phyloP scores from a whole-genome alignment of 1,140 invertebrate species.

The Ceratitis capitata region DNA sequence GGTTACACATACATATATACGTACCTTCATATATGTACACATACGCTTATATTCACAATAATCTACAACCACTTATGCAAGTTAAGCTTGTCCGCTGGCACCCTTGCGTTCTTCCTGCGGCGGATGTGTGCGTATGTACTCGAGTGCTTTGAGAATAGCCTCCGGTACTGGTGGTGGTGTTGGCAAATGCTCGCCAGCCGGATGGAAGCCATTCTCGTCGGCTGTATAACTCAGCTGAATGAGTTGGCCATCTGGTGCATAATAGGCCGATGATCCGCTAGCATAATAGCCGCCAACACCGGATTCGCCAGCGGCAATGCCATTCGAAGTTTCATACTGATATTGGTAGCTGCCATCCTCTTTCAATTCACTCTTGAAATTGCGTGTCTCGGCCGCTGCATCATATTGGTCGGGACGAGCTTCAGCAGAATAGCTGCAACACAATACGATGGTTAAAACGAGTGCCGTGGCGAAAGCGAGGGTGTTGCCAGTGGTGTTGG shows the following conservation, averaged over 20 bases:
- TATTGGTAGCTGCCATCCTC: conserved; percentile 69
- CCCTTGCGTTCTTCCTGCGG: conserved; percentile 57
- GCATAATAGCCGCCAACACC: conserved; percentile 65
- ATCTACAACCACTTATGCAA: not conserved
- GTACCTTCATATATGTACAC: too few relatives aligned
- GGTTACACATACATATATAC: too few relatives aligned
- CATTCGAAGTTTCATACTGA: conserved; percentile 71
- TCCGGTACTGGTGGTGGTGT: conserved; percentile 83
- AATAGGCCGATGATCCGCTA: conserved; percentile 56
- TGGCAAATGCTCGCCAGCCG: conserved; percentile 77
- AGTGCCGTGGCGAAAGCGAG: not conserved
- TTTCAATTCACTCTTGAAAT: conserved; percentile 62
- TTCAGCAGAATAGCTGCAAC: conserved; percentile 41
- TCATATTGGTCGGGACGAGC: conserved; percentile 56
- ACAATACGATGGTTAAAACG: not conserved
- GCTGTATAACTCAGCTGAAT: conserved; percentile 74
- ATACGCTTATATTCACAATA: not conserved
- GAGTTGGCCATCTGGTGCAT: conserved; percentile 65
- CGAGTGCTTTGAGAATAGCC: conserved; percentile 71
- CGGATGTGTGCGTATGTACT: conserved; percentile 70
- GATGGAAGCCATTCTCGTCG: conserved; percentile 81
- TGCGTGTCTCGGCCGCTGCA: conserved; percentile 54
- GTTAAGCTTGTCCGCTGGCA: not conserved
- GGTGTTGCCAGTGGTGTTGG: not conserved
- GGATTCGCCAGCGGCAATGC: conserved; percentile 71